Percentiles rank a stretch among this genome's conserved stretches.
These are phyloP conservation scores for Gobius niger DNA, from an alignment of 2,113 vertebrate genomes.

Conservation along the genomic window DNA sequence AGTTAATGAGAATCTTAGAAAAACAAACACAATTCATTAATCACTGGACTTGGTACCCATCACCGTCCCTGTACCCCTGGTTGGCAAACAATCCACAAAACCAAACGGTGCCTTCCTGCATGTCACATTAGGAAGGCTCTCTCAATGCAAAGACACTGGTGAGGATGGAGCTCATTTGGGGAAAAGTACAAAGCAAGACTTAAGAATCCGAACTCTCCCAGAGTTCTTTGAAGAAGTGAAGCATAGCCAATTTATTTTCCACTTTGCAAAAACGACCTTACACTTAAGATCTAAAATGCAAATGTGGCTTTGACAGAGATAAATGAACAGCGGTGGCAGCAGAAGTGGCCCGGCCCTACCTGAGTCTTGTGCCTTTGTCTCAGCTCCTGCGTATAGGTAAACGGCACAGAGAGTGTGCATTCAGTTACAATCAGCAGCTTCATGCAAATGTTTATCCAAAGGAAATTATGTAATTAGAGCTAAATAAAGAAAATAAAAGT, in stretches of 20 bases:
- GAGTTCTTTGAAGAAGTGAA: slow-evolving; percentile 11
- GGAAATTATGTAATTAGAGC: no score
- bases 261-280: slow-evolving; percentile 13
- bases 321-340: background rate
- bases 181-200: background rate
- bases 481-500: no score
- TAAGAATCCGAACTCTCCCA: background rate
- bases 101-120: background rate
- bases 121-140: background rate
- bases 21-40: no score
- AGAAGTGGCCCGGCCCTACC: background rate
- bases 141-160: background rate
- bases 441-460: background rate
- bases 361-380: background rate
- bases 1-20: no score
- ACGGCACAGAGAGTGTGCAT: background rate
- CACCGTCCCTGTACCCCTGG: no score
- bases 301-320: slow-evolving; percentile 1
- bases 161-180: background rate
- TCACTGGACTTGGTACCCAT: no score
- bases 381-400: background rate
- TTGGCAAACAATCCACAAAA: background rate
- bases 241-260: slow-evolving; percentile 6
- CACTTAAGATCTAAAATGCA: slow-evolving; percentile 15
- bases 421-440: background rate